These are phyloP conservation scores for Leptothorax acervorum DNA, from an alignment of 2,888 invertebrate species.

Conservation along the genomic window DNA sequence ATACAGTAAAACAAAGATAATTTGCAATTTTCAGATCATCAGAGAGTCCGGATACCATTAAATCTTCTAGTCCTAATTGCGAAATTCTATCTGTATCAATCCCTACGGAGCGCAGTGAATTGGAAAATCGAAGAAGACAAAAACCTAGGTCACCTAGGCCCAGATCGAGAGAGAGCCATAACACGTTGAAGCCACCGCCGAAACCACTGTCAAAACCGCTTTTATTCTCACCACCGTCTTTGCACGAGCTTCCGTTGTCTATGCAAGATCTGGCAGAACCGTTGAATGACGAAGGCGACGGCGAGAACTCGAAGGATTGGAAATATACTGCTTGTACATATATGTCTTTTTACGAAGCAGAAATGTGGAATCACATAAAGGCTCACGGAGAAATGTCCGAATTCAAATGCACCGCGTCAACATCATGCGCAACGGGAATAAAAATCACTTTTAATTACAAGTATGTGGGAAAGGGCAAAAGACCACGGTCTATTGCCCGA, in stretches of 20 bases:
- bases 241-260: constrained; percentile 81
- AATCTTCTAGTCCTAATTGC: constrained; percentile 77
- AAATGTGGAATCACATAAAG: no score
- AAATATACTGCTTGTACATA: no score
- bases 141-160: constrained; percentile 69
- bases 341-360: no score
- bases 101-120: constrained; percentile 79
- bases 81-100: constrained; percentile 84
- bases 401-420: no score
- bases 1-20: not conserved
- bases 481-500: no score
- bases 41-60: constrained; percentile 86
- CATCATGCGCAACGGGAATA: no score
- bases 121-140: constrained; percentile 43
- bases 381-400: no score
- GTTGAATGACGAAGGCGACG: constrained; percentile 77
- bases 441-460: no score
- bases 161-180: no score
- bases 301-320: no score
- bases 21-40: constrained; percentile 71
- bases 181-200: constrained; percentile 1
- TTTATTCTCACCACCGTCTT: constrained; percentile 77
- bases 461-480: no score
- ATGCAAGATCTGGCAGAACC: constrained; percentile 82
- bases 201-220: constrained; percentile 70